Conservation (phyloP, 2,113 vertebrate species). For the Burhinus oedicnemus region DNA sequence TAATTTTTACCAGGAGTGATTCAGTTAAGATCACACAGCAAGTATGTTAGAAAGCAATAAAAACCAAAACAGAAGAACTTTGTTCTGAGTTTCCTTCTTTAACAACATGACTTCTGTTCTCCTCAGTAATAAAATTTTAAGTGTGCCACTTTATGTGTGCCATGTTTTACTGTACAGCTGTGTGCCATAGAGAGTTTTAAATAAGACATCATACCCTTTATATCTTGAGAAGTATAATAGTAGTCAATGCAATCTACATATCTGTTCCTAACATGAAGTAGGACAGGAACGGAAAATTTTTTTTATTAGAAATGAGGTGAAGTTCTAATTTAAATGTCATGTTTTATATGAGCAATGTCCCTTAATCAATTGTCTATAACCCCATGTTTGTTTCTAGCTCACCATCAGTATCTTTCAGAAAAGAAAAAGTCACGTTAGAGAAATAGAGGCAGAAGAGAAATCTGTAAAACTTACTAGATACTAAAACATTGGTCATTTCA, state of each 20-base stretch:
- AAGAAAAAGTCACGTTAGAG: not conserved
- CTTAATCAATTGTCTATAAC: not conserved
- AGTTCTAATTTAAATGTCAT: not conserved
- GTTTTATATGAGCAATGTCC: not conserved
- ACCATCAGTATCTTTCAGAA: not conserved
- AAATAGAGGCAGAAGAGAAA: not conserved
- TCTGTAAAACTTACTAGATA: not conserved
- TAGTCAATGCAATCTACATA: not conserved
- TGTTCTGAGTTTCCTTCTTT: conserved; percentile 9
- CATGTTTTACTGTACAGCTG: not conserved
- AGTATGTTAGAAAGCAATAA: not conserved
- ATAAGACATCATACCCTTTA: not conserved
- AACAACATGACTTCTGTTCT: conserved; percentile 13
- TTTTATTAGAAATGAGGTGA: not conserved
- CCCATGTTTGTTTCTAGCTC: not conserved
- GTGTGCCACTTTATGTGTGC: not conserved
- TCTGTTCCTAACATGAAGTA: not conserved
- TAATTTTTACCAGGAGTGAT: not conserved
- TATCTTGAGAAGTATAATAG: not conserved
- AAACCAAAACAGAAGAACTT: conserved; percentile 2
- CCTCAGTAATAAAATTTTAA: conserved; percentile 3
- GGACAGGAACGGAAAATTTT: not conserved
- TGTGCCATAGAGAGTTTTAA: not conserved
- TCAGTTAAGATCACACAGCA: not conserved
- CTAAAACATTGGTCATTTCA: not conserved